A percentile compares a stretch with the other conserved stretches of the same genome.
Evolutionary conservation across 2,888 invertebrate species (phyloP).

Genomic region (Clanis bilineata): DNA sequence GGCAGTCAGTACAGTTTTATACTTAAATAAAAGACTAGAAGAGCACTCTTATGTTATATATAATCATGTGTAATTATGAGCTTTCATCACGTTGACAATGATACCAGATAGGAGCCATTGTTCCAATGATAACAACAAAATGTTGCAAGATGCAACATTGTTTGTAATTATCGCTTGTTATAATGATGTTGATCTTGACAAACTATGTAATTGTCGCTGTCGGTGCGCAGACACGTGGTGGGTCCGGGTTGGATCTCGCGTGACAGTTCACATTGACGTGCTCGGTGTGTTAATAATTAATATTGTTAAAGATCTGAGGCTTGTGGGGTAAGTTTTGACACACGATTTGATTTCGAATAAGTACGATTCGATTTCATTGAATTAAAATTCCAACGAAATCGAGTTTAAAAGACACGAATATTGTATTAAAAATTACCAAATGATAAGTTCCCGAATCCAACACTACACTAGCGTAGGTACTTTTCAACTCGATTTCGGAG

Average conservation of each 20-base stretch:
- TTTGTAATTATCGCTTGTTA: constrained; percentile 12
- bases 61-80: neutral
- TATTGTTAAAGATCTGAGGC: neutral
- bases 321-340: too few relatives aligned
- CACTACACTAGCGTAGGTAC: too few relatives aligned
- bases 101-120: constrained; percentile 1
- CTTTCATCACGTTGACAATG: constrained; percentile 14
- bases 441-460: too few relatives aligned
- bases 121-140: constrained; percentile 12
- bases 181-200: constrained; percentile 15
- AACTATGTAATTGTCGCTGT: constrained; percentile 15
- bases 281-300: neutral
- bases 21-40: neutral
- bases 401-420: too few relatives aligned
- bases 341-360: too few relatives aligned
- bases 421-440: too few relatives aligned
- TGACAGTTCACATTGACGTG: neutral
- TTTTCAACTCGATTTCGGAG: too few relatives aligned
- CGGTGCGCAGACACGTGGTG: too few relatives aligned
- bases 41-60: neutral
- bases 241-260: neutral
- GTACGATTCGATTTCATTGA: too few relatives aligned
- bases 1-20: neutral
- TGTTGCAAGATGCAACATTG: constrained; percentile 17
- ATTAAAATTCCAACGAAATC: too few relatives aligned